Percentiles rank a stretch among this genome's conserved stretches.
These are phyloP conservation scores for Perithous albicinctus DNA, from an alignment of 2,888 invertebrate genomes.

Conservation along the genomic window DNA sequence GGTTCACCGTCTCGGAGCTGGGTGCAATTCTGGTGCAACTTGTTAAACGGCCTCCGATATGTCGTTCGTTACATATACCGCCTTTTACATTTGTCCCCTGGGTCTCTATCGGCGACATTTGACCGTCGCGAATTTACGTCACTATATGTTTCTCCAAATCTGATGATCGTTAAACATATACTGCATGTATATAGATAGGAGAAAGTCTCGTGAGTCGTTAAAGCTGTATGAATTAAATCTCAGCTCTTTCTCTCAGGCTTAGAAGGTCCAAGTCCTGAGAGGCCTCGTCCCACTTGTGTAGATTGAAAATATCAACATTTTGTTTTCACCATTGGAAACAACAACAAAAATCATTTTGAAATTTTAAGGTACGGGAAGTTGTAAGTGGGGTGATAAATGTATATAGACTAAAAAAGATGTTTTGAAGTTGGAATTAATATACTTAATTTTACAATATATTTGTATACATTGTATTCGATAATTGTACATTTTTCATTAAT, in stretches of 20 bases:
- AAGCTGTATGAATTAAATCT: not conserved
- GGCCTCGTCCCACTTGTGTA: not conserved
- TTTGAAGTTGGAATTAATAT: too few relatives aligned
- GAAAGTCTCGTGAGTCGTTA: constrained; percentile 12
- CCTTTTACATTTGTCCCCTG: constrained; percentile 6
- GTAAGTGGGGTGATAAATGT: too few relatives aligned
- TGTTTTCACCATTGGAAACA: too few relatives aligned
- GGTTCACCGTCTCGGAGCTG: constrained; percentile 7
- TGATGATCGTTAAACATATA: not conserved
- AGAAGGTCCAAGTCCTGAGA: not conserved
- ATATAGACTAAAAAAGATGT: too few relatives aligned
- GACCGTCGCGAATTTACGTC: not conserved
- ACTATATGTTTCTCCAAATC: not conserved
- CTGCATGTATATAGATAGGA: not conserved
- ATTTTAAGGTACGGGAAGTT: too few relatives aligned
- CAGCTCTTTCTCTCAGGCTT: not conserved
- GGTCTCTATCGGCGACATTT: not conserved
- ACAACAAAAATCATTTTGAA: too few relatives aligned
- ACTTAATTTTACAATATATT: too few relatives aligned
- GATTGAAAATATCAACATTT: not conserved
- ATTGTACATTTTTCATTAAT: too few relatives aligned
- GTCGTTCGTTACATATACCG: not conserved
- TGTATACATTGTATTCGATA: too few relatives aligned
- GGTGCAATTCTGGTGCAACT: constrained; percentile 22
- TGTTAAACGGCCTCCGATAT: constrained; percentile 16